Percentiles rank a stretch among this genome's conserved stretches.
phyloP scores from a whole-genome alignment of 2,113 vertebrate genomes.

The Cygnus atratus region DNA sequence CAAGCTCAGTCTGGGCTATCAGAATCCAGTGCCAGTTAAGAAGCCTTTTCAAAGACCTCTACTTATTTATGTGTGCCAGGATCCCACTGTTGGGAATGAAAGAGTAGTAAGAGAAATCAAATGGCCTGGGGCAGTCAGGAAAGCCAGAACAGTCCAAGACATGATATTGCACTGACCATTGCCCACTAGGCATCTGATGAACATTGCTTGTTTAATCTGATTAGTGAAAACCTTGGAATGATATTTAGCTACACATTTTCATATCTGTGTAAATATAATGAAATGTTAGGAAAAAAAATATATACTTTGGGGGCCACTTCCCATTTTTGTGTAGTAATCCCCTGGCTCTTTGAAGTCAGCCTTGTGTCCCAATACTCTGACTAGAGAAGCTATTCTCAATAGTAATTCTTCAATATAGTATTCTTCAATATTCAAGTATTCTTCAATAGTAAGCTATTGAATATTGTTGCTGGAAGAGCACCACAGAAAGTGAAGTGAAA shows the following conservation, averaged over 20 bases:
- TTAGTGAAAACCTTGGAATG: conserved; percentile 1
- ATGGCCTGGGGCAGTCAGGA: background rate
- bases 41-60: background rate
- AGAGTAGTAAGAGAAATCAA: background rate
- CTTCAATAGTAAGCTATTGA: background rate
- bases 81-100: background rate
- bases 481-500: background rate
- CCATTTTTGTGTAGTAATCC: background rate
- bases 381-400: too few relatives aligned
- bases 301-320: background rate
- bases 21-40: background rate
- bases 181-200: background rate
- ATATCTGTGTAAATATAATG: conserved; percentile 13
- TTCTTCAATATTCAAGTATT: too few relatives aligned
- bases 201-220: background rate
- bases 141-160: background rate
- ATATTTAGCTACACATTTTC: background rate
- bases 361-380: background rate
- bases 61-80: background rate
- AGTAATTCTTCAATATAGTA: too few relatives aligned
- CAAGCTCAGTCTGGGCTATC: background rate
- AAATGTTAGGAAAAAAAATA: background rate
- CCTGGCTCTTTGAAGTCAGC: background rate
- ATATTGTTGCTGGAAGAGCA: background rate
- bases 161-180: background rate